Evolutionary conservation across 2,113 vertebrate species (phyloP).

Genomic region (Nestor notabilis): DNA sequence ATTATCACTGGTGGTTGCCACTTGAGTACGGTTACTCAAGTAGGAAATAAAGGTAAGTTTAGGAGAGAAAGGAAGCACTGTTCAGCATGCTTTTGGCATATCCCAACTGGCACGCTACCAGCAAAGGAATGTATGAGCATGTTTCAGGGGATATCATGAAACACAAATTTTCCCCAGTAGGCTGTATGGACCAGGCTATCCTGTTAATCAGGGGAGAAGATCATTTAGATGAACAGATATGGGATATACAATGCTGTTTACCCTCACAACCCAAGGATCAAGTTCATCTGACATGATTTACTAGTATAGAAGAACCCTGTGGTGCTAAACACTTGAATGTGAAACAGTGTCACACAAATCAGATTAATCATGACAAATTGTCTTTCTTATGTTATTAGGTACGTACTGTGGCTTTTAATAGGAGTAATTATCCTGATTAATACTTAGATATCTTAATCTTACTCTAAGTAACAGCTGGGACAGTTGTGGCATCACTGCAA

Average conservation of each 20-base stretch:
- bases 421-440: neutral
- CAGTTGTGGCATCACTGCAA: neutral
- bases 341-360: neutral
- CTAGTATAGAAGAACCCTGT: neutral
- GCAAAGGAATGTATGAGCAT: neutral
- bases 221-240: neutral
- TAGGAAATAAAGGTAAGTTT: too few relatives aligned
- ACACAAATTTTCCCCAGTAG: neutral
- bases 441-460: neutral
- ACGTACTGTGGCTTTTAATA: neutral
- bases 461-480: neutral
- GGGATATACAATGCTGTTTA: neutral
- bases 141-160: neutral
- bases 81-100: neutral
- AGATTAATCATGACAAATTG: neutral
- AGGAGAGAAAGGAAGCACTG: too few relatives aligned
- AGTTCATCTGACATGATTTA: neutral
- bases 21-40: too few relatives aligned
- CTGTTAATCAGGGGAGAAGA: neutral
- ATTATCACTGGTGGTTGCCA: too few relatives aligned
- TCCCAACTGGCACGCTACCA: neutral
- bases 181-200: neutral
- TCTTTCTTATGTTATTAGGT: neutral
- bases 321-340: neutral
- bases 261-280: neutral